A percentile compares a stretch with the other conserved stretches of the same genome.
Conservation (phyloP, 2,113 vertebrate genomes). For the Pseudorectes ferrugineus region DNA sequence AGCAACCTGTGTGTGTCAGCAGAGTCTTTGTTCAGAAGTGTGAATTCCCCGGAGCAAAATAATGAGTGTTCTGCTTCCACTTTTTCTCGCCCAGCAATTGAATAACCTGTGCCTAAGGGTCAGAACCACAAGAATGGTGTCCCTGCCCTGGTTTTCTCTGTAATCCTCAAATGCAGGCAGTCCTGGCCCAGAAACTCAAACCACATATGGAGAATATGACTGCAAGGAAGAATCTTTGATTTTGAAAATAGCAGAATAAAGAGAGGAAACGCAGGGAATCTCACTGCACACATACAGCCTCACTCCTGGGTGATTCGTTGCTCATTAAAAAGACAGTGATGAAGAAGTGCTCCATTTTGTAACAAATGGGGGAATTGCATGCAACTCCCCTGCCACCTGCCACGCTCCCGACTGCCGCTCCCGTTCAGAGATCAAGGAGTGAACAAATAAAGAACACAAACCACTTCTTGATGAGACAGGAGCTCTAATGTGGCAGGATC, state of each 20-base stretch:
- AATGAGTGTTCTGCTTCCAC: not conserved
- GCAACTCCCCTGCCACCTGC: not conserved
- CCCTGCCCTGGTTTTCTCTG: not conserved
- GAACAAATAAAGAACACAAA: not conserved
- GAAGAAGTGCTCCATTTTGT: not conserved
- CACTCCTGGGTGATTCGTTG: not conserved
- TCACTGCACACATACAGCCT: accelerated
- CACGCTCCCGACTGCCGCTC: not conserved
- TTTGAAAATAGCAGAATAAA: not conserved
- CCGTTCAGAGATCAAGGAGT: not conserved
- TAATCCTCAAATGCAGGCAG: not conserved
- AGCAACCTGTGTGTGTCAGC: not conserved
- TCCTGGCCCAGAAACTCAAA: not conserved
- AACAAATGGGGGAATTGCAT: not conserved
- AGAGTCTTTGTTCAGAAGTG: not conserved
- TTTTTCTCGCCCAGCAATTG: not conserved
- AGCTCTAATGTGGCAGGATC: not conserved
- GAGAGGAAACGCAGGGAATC: not conserved
- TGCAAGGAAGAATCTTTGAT: not conserved
- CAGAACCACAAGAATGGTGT: not conserved
- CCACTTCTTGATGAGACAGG: not conserved
- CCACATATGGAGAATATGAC: not conserved
- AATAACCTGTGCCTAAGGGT: not conserved
- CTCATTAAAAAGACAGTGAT: not conserved
- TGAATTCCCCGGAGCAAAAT: not conserved